Evolutionary conservation across 2,113 vertebrate genomes (phyloP).

Genomic region (Butorides virescens): DNA sequence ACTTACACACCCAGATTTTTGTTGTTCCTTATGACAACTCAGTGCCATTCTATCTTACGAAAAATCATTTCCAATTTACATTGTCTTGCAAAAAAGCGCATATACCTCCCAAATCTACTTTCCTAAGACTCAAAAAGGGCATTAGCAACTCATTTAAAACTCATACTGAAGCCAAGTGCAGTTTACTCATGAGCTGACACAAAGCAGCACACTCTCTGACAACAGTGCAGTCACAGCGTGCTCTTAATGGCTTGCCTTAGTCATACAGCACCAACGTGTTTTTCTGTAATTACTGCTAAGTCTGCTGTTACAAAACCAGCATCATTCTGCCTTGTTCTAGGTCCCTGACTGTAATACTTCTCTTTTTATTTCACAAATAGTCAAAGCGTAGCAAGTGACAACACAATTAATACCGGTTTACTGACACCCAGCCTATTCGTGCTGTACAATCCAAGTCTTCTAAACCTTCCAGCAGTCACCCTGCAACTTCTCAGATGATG

Average conservation of each 20-base stretch:
- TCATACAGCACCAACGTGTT: not conserved
- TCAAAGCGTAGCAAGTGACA: not conserved
- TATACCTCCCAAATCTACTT: not conserved
- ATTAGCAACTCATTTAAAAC: not conserved
- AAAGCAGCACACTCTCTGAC: not conserved
- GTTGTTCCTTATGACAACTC: not conserved
- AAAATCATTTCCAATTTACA: not conserved
- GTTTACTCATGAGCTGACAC: slow-evolving; percentile 7
- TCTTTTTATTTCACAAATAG: not conserved
- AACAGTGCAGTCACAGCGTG: not conserved
- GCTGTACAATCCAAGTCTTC: not conserved
- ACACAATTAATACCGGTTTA: not conserved
- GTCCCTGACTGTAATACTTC: not conserved
- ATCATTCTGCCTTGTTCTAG: not conserved
- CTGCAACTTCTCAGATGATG: not conserved
- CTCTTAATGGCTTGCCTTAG: not conserved
- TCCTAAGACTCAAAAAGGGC: not conserved
- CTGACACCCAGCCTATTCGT: not conserved
- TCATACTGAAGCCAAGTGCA: not conserved
- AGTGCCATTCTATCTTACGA: not conserved
- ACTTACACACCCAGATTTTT: not conserved
- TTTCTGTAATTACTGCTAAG: not conserved
- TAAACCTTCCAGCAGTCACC: not conserved
- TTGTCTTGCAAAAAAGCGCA: not conserved
- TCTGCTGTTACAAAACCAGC: not conserved